Evolutionary conservation across 2,113 vertebrate genomes (phyloP).

Genomic region (Circaetus gallicus): DNA sequence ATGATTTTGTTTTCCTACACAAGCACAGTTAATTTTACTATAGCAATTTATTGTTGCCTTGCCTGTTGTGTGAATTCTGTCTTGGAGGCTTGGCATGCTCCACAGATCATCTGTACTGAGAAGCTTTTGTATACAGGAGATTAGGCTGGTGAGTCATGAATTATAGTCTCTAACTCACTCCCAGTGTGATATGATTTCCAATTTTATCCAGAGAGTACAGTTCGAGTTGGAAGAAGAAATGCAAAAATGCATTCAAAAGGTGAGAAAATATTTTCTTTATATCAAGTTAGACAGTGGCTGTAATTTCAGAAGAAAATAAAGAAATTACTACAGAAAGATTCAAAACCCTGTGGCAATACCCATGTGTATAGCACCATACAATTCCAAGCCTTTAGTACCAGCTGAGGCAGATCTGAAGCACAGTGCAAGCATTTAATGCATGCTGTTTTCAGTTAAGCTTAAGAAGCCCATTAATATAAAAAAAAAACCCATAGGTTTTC

Average conservation of each 20-base stretch:
- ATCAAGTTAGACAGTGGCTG: conserved; percentile 6
- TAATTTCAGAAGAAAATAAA: background rate
- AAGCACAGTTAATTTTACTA: background rate
- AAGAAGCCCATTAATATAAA: background rate
- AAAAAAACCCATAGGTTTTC: background rate
- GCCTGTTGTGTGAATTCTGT: background rate
- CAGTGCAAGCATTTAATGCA: background rate
- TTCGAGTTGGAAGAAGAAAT: conserved; percentile 10
- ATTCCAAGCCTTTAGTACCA: background rate
- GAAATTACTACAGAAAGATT: background rate
- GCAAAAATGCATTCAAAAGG: conserved; percentile 15
- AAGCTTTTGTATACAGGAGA: background rate
- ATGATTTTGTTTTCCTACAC: background rate
- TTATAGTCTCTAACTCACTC: conserved; percentile 41
- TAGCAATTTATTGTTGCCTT: conserved; percentile 31
- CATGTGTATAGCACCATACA: background rate
- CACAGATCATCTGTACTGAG: background rate
- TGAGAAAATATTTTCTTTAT: background rate
- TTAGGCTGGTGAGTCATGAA: conserved; percentile 40
- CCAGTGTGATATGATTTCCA: conserved; percentile 25
- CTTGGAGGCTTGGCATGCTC: background rate
- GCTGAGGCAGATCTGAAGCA: background rate
- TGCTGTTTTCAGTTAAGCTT: background rate
- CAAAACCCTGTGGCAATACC: background rate
- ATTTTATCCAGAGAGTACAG: conserved; percentile 32